Base-by-base conservation (phyloP, 1,140 invertebrate species). In the Conopomorpha cramerella region DNA sequence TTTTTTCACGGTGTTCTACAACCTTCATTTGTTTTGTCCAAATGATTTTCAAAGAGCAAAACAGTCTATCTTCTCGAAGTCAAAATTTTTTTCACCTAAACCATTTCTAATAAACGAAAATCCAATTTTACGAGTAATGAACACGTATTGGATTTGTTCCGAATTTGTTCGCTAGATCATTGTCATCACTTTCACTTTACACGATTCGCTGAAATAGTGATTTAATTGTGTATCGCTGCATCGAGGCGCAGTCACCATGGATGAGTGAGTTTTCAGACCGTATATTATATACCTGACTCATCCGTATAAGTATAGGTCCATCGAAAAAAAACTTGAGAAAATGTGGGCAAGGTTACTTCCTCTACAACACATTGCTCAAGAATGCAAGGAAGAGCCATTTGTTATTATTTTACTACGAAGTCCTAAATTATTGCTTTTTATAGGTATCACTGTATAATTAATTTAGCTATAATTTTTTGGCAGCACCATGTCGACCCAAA, bases 111-210 rank as follows among this genome's bases (percentile, higher is more conserved):
- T 65, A 46, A 44, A 63, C 51, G 55, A 72, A 70, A 65, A 63
- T 55, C 49, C 54, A 65, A 60, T 66, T 45, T 61, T 57, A 65
- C 54, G 62, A 68, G 70, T 72, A 72, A 74, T 72, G 68, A 74
- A 74, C 70, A 72, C 65, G 71, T 73, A 74, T 70, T 72, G 62
- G 55, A 67, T 66, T 76, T 76, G 66, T 66, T 71, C 68, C 48
- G 66, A 73, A 70, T 76, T 64, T 72, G 68, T 66, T 71, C 55
- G 54, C 60, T 76, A 71, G 63, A 70, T 61, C 64, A 64, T 71
- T 72, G 70, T 72, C 67, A 77, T 71, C 67, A 77, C 68, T 77
- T 74, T 77, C 67, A 74, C 70, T 73, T 77, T 70, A 57, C 41
- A 51, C 63, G 48, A 60, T 63, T 45, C 67, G 60, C 50, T 60